Evolutionary conservation across 2,113 vertebrate species (phyloP).

Genomic region (Semnornis frantzii): DNA sequence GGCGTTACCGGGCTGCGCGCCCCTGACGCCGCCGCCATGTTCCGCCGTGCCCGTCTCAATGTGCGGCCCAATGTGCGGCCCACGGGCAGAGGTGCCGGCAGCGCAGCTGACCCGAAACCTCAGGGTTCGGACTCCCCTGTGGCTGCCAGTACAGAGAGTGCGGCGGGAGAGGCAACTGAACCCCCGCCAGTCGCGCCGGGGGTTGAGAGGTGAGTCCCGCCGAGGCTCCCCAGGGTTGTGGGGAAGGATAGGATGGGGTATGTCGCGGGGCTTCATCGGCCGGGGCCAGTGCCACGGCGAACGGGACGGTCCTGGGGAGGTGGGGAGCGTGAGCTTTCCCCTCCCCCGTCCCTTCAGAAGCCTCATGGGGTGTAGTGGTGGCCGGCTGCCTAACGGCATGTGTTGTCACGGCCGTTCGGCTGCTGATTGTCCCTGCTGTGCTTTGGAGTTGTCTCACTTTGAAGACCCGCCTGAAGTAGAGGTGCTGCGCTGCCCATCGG

Average conservation of each 20-base stretch:
- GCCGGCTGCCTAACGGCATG: rapidly evolving
- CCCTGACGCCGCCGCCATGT: slow-evolving; percentile 73
- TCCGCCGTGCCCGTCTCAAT: slow-evolving; percentile 89
- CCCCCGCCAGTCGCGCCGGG: not conserved
- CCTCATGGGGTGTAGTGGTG: rapidly evolving
- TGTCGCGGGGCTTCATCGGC: not conserved
- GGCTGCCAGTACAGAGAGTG: not conserved
- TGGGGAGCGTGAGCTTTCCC: too few species aligned
- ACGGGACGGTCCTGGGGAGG: too few species aligned
- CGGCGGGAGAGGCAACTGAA: not conserved
- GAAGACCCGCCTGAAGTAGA: rapidly evolving
- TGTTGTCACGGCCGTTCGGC: too few species aligned
- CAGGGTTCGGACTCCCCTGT: not conserved
- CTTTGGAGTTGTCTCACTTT: rapidly evolving
- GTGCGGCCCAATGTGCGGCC: slow-evolving; percentile 87
- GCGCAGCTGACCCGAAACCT: not conserved
- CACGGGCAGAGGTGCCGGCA: not conserved
- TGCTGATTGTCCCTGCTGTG: rapidly evolving
- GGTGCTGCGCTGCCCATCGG: not conserved
- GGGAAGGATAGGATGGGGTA: too few species aligned
- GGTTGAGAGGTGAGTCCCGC: not conserved
- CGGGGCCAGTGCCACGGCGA: too few species aligned
- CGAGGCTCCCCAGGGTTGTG: not conserved
- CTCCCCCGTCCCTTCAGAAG: not conserved
- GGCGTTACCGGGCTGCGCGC: not conserved